phyloP scores from a whole-genome alignment of 2,797 vertebrate species.

The Tangara arthus region DNA sequence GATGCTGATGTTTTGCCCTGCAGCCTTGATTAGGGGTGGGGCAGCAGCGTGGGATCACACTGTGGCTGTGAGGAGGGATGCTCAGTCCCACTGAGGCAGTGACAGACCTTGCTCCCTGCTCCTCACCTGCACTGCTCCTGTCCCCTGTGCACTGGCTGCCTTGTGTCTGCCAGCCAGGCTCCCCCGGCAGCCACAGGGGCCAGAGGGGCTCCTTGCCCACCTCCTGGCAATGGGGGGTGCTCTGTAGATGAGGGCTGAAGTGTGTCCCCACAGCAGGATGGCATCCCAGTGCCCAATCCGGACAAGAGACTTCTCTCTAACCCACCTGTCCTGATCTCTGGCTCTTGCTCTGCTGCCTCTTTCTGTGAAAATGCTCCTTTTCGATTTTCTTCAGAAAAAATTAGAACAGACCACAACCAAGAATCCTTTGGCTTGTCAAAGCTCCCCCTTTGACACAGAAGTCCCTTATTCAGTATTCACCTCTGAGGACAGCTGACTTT shows the following conservation, averaged over 20 bases:
- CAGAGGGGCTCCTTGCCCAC: accelerated
- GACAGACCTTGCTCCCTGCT: neutral
- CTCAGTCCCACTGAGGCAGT: accelerated
- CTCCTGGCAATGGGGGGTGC: accelerated
- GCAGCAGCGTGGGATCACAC: neutral
- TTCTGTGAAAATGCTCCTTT: neutral
- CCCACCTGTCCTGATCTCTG: accelerated
- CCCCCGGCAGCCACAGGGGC: neutral
- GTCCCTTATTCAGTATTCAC: neutral
- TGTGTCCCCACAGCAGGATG: neutral
- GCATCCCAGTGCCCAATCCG: neutral
- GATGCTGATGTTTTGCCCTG: neutral
- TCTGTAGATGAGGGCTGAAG: neutral
- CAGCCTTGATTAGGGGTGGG: neutral
- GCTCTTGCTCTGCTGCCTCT: neutral
- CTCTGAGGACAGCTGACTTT: neutral
- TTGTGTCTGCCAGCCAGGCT: neutral
- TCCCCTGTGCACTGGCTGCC: neutral
- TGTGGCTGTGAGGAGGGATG: accelerated
- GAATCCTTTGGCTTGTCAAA: neutral
- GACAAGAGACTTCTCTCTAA: neutral
- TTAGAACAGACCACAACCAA: neutral
- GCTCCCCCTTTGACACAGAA: neutral
- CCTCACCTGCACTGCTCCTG: accelerated
- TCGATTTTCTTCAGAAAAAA: neutral